Evolutionary conservation across 2,113 vertebrate genomes (phyloP), one percentile per base, ranked within the genome.

Genomic region (Cettia cetti): DNA sequence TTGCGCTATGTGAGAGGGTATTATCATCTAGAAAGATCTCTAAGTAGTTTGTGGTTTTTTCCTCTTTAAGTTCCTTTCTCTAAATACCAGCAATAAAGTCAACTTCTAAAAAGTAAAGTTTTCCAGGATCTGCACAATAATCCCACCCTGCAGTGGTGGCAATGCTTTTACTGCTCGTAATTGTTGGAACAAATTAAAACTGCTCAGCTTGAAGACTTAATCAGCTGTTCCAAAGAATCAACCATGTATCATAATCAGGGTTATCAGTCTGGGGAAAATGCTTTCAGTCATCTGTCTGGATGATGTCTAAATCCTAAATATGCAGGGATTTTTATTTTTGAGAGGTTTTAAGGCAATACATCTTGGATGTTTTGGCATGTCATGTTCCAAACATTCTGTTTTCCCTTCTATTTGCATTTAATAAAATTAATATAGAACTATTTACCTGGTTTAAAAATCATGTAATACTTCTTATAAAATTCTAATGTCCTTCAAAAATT

Each of bases 151-250:
- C 79, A 86, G 90, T 75, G 86, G 74, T 85, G 81, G 77, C 87
- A 75, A 68, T 94, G 84, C 66, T 95, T 95, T 96, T 92, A 70
- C 85, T 82, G 52, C 74, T 70, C 8, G 1, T 91, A 95, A 89
- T 82, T 97, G 80, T 86, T 94, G 94, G 56, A 95, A 92, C 56
- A 96, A 97, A 96, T 96, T 95, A 96, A 97, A 97, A 92, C 56
- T 94, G 47, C 96, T 96, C 92, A 93, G 78, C 92, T 81, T 85
- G 91, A 96, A 49, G 82, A 92, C 82, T 91, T 75, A 95, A 72
- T 96, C 88, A 91, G 81, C 76, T 93, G 56, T 77, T 82, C 37
- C 17, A 45, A 69, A 69, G 78, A 39, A 40, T 72, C 30, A 49
- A 6, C 27, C 0, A 0, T 77, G 8, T 70, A 4, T 52, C 40